Conservation (phyloP, 2,888 invertebrate genomes). For the Caenorhabditis sp. region DNA sequence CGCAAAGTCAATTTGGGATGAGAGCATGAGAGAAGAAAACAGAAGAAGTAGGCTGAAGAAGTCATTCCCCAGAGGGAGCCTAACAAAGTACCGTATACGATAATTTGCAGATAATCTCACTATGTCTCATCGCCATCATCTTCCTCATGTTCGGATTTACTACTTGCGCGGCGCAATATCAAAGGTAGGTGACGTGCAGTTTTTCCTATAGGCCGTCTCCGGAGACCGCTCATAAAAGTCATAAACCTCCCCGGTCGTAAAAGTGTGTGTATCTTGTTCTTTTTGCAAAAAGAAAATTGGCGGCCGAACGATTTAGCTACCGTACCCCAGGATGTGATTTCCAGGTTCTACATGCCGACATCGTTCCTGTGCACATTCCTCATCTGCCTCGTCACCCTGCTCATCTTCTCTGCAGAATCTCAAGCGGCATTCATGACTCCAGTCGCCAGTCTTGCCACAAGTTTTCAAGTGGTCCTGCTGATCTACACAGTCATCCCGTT, state of each 20-base stretch:
- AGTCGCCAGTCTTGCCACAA: conserved; percentile 81
- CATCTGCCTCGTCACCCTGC: conserved; percentile 83
- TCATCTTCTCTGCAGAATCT: conserved; percentile 76
- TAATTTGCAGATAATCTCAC: conserved; percentile 83
- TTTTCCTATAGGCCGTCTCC: background rate
- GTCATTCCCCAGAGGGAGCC: background rate
- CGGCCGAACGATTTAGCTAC: no score
- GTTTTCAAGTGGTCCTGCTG: conserved; percentile 89
- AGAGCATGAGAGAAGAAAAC: no score
- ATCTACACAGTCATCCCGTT: conserved; percentile 95
- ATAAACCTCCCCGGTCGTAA: background rate
- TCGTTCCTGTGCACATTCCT: conserved; percentile 86
- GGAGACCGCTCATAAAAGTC: no score
- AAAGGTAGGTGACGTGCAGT: conserved; percentile 66
- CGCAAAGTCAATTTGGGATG: conserved; percentile 27
- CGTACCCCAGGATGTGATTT: no score
- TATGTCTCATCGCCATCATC: conserved; percentile 84
- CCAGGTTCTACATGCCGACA: conserved; percentile 85
- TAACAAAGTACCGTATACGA: no score
- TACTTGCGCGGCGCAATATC: conserved; percentile 83
- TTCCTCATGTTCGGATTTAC: conserved; percentile 84
- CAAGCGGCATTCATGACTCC: conserved; percentile 83
- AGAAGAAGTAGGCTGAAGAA: background rate
- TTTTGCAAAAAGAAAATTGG: no score
- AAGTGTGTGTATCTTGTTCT: no score